Percentiles rank a stretch among this genome's conserved stretches.
Evolutionary conservation across 2,113 vertebrate genomes (phyloP).

Genomic region (Corydoras maculifer): DNA sequence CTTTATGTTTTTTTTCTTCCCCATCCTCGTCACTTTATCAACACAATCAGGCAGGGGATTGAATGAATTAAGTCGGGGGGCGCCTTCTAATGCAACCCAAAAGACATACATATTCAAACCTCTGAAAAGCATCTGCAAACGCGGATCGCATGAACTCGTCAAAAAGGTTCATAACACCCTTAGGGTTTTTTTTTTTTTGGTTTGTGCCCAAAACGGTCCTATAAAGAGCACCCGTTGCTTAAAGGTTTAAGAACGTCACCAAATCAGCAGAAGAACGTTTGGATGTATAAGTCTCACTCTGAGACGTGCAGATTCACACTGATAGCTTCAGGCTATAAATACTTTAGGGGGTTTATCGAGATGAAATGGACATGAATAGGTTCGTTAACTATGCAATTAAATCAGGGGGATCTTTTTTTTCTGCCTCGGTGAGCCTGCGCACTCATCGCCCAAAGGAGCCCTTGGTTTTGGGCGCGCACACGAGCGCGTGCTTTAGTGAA

Average conservation of each 20-base stretch:
- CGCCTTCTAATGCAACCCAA: conserved; percentile 23
- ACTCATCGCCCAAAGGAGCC: neutral
- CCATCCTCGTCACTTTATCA: conserved; percentile 38
- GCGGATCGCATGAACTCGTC: neutral
- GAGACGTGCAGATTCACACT: too few relatives aligned
- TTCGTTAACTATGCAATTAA: neutral
- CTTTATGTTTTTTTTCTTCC: conserved; percentile 31
- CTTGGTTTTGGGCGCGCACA: neutral
- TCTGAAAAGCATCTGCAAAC: conserved; percentile 25
- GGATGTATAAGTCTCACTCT: too few relatives aligned
- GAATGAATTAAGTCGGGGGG: conserved; percentile 37
- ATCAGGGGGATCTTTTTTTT: neutral
- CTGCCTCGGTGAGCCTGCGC: too few relatives aligned
- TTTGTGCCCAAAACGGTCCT: neutral
- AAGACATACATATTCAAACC: conserved; percentile 39
- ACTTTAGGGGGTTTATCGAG: too few relatives aligned
- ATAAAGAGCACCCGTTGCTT: neutral
- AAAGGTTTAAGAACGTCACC: too few relatives aligned
- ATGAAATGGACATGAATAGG: neutral
- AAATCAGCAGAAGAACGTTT: too few relatives aligned
- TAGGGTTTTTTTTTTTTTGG: neutral
- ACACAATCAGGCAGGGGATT: conserved; percentile 34
- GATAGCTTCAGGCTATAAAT: too few relatives aligned
- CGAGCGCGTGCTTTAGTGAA: neutral
- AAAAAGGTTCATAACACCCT: neutral